phyloP scores from a whole-genome alignment of 2,113 vertebrate species.

The Garra rufa region DNA sequence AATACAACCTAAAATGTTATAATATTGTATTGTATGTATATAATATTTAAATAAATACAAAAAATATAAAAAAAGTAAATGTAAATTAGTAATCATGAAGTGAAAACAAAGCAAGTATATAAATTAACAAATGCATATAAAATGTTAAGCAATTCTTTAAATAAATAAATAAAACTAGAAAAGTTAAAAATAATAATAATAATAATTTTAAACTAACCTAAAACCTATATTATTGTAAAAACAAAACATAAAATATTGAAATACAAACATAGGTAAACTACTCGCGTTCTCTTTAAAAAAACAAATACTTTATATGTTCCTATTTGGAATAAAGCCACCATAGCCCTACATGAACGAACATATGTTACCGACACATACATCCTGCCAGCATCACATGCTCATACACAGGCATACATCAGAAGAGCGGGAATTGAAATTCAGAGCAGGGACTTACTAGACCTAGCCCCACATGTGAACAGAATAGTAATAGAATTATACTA shows the following conservation, averaged over 20 bases:
- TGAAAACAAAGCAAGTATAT: background rate
- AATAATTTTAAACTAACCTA: no score
- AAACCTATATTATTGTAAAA: no score
- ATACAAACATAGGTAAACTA: no score
- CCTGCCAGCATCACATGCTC: slow-evolving; percentile 66
- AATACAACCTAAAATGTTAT: background rate
- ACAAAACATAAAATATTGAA: no score
- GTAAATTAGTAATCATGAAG: no score
- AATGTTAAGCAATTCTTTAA: background rate
- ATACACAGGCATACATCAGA: slow-evolving; percentile 55
- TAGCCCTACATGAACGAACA: slow-evolving; percentile 33
- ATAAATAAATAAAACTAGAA: background rate
- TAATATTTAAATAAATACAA: no score
- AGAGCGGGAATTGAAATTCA: slow-evolving; percentile 59
- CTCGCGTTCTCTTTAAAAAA: no score
- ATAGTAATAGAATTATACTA: slow-evolving; percentile 59
- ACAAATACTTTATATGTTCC: background rate
- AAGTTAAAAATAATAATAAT: no score
- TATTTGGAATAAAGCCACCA: slow-evolving; percentile 33
- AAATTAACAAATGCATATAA: background rate
- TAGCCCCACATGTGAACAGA: slow-evolving; percentile 56
- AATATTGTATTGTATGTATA: no score
- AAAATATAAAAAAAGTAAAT: no score
- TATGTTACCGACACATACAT: slow-evolving; percentile 64
- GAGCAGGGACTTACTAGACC: slow-evolving; percentile 59